phyloP scores from a whole-genome alignment of 2,888 invertebrate genomes.

The Phania funesta region DNA sequence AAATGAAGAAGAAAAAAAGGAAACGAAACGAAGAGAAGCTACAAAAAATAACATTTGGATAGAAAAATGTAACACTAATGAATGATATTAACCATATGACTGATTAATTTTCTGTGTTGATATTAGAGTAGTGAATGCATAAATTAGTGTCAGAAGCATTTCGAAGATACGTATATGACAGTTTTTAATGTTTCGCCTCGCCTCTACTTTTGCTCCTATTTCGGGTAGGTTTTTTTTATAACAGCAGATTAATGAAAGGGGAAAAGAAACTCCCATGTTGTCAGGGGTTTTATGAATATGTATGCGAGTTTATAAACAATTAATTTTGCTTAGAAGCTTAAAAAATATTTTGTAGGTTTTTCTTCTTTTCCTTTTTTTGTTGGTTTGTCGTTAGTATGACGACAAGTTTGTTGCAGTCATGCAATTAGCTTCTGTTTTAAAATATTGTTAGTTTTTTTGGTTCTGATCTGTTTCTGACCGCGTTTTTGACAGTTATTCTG shows the following conservation, averaged over 20 bases:
- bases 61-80: slow-evolving; percentile 51
- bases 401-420: slow-evolving; percentile 49
- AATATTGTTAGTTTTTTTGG: background rate
- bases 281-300: background rate
- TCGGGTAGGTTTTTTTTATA: background rate
- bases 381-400: background rate
- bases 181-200: slow-evolving; percentile 48
- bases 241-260: slow-evolving; percentile 7
- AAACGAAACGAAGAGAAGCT: background rate
- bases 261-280: slow-evolving; percentile 34
- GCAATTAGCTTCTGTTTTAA: slow-evolving; percentile 56
- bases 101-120: slow-evolving; percentile 67
- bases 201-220: background rate
- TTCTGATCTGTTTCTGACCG: too few relatives aligned
- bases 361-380: background rate
- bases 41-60: background rate
- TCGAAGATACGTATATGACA: slow-evolving; percentile 65
- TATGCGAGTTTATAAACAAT: too few relatives aligned
- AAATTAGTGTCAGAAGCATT: slow-evolving; percentile 65
- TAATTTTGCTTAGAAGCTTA: slow-evolving; percentile 29
- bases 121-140: slow-evolving; percentile 59
- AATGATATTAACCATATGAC: slow-evolving; percentile 64
- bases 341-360: background rate
- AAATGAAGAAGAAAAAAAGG: background rate
- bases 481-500: too few relatives aligned